Percentiles rank a stretch among this genome's conserved stretches.
These are phyloP conservation scores for Crotophaga sulcirostris DNA, from an alignment of 2,113 vertebrate species.

Conservation along the genomic window DNA sequence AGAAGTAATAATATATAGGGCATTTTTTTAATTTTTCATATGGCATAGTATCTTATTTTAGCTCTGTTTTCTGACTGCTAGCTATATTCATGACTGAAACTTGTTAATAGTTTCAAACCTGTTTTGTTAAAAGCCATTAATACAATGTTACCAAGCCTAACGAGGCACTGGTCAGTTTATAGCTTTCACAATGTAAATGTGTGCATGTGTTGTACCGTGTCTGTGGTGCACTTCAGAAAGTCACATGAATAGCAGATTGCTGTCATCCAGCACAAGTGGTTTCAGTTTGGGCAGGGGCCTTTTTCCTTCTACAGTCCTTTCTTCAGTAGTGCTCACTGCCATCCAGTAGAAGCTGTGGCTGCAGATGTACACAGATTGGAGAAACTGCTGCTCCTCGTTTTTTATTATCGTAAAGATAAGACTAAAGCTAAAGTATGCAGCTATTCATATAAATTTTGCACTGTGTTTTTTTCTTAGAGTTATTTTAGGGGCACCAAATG, in stretches of 20 bases:
- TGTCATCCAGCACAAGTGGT: not conserved
- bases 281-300: not conserved
- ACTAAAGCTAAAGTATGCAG: not conserved
- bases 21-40: not conserved
- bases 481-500: slow-evolving; percentile 35
- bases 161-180: not conserved
- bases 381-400: not conserved
- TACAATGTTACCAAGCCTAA: not conserved
- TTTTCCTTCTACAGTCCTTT: not conserved
- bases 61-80: not conserved
- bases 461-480: not conserved
- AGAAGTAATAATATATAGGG: not conserved
- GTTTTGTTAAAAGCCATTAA: not conserved
- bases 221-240: not conserved
- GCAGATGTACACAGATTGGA: not conserved
- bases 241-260: not conserved
- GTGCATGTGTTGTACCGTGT: not conserved
- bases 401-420: not conserved
- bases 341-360: not conserved
- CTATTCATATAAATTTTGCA: not conserved
- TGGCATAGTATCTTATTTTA: not conserved
- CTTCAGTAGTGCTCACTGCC: not conserved
- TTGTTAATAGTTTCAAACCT: not conserved
- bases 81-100: not conserved
- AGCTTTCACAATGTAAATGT: not conserved